phyloP scores from a whole-genome alignment of 2,113 vertebrate genomes.

The Mustela lutreola region DNA sequence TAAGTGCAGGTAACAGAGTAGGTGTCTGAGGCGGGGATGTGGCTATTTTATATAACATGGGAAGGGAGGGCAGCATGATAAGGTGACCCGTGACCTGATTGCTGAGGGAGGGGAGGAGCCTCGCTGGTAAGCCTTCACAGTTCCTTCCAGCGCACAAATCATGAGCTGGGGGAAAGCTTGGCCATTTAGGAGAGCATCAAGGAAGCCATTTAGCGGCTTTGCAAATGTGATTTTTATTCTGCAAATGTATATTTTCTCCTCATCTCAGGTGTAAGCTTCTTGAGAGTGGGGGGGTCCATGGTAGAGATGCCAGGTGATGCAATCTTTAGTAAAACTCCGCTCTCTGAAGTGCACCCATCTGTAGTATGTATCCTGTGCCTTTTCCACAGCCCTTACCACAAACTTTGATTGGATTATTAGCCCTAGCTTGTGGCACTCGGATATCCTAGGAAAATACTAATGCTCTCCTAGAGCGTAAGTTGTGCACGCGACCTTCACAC shows the following conservation, averaged over 20 bases:
- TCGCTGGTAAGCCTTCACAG: neutral
- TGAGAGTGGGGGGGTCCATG: neutral
- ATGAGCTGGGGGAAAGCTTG: neutral
- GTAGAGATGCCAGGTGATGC: neutral
- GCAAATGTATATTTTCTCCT: neutral
- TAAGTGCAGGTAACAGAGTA: neutral
- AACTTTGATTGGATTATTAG: neutral
- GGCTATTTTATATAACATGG: neutral
- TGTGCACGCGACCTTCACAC: too few relatives aligned
- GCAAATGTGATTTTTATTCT: neutral
- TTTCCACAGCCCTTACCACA: neutral
- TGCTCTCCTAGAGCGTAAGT: neutral
- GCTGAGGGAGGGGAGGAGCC: neutral
- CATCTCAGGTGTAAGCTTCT: neutral
- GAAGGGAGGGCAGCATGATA: too few relatives aligned
- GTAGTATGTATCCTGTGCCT: too few relatives aligned
- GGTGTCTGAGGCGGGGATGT: neutral
- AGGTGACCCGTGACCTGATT: neutral
- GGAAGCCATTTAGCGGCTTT: neutral
- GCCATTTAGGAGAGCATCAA: neutral
- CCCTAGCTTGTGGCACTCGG: neutral
- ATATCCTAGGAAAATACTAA: neutral
- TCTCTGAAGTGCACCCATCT: neutral
- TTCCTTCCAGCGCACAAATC: neutral
- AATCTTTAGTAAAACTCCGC: neutral